Evolutionary conservation across 2,797 vertebrate genomes (phyloP).

Genomic region (Sebastes kiyomatsui): DNA sequence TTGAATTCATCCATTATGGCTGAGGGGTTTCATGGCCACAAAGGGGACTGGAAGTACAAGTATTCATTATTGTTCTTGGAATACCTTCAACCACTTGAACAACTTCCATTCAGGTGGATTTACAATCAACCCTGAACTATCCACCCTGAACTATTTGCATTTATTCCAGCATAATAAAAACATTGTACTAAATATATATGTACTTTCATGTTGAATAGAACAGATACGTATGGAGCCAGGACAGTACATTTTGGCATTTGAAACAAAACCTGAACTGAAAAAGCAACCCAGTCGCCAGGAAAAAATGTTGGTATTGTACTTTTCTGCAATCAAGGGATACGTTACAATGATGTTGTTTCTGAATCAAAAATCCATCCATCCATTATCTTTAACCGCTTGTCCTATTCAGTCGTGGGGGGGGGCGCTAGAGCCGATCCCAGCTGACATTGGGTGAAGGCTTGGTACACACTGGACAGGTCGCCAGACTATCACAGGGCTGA

Average conservation of each 20-base stretch:
- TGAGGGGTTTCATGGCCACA: not conserved
- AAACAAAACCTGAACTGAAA: not conserved
- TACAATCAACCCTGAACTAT: not conserved
- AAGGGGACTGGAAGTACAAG: not conserved
- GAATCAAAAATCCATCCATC: too few species aligned
- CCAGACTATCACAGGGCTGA: too few species aligned
- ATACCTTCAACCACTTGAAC: not conserved
- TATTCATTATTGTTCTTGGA: not conserved
- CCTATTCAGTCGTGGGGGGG: too few species aligned
- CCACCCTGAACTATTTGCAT: not conserved
- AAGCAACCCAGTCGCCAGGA: not conserved
- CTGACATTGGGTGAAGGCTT: too few species aligned
- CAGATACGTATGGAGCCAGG: not conserved
- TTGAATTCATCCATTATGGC: conserved; percentile 40
- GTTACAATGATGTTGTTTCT: too few species aligned
- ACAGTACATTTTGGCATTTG: not conserved
- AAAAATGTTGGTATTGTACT: too few species aligned
- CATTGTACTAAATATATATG: not conserved
- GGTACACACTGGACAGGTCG: too few species aligned
- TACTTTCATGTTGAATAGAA: not conserved
- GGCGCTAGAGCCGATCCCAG: too few species aligned
- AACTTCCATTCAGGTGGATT: not conserved
- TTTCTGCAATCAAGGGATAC: too few species aligned
- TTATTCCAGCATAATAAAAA: not conserved
- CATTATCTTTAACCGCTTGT: too few species aligned